A percentile compares a stretch with the other conserved stretches of the same genome.
Evolutionary conservation across 2,888 invertebrate species (phyloP).

Genomic region (Hermaeophaga mercurialis): DNA sequence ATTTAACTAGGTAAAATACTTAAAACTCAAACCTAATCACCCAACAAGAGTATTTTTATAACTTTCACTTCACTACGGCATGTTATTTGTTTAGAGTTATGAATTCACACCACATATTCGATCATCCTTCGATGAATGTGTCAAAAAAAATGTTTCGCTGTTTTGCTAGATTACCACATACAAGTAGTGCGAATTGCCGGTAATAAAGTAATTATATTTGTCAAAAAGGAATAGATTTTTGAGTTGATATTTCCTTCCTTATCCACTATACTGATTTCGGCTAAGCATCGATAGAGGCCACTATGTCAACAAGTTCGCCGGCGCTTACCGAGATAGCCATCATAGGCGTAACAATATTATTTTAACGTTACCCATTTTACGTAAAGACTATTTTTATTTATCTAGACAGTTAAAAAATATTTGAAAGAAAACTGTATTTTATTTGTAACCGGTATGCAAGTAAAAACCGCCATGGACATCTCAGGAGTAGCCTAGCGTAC

Average conservation of each 20-base stretch:
- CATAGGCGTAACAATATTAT: neutral
- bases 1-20: neutral
- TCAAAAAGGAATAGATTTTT: no score
- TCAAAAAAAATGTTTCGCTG: constrained; percentile 15
- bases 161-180: constrained; percentile 16
- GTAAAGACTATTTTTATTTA: no score
- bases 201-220: constrained; percentile 13
- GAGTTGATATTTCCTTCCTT: constrained; percentile 8
- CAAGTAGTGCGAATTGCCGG: constrained; percentile 6
- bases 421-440: no score
- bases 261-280: constrained; percentile 3
- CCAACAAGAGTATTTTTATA: neutral
- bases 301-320: constrained; percentile 3
- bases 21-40: neutral
- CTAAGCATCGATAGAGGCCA: constrained; percentile 15
- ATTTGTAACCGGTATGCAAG: no score
- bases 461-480: no score
- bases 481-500: no score
- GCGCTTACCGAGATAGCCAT: neutral
- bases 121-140: constrained; percentile 22
- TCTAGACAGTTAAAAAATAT: no score
- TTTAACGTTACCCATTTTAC: no score
- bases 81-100: constrained; percentile 20
- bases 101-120: constrained; percentile 26
- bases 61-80: constrained; percentile 21